These are phyloP conservation scores for Xiphophorus hellerii DNA, from an alignment of 2,113 vertebrate genomes.

Conservation along the genomic window DNA sequence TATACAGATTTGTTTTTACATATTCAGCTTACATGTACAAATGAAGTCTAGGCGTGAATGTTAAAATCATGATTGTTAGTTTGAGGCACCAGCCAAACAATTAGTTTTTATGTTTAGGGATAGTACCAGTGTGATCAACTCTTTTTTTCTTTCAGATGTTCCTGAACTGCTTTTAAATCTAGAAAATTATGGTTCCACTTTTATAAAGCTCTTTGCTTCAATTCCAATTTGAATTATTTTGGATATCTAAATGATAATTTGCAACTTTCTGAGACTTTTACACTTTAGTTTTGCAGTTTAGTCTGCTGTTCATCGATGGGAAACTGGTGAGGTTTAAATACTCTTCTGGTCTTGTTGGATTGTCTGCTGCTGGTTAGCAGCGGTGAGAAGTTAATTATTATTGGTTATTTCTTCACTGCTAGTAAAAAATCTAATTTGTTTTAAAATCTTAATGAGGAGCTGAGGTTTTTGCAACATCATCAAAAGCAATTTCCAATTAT, in stretches of 20 bases:
- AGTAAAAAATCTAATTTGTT: not conserved
- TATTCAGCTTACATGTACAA: not conserved
- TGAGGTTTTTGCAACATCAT: not conserved
- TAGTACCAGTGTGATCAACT: too few relatives aligned
- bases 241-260: not conserved
- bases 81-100: not conserved
- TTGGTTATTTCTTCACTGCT: not conserved
- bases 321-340: not conserved
- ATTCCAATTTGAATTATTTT: not conserved
- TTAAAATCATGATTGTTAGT: not conserved
- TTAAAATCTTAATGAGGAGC: not conserved
- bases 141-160: not conserved
- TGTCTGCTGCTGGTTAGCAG: not conserved
- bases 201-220: not conserved
- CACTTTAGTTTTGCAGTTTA: not conserved
- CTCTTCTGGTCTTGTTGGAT: too few relatives aligned
- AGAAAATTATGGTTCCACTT: not conserved
- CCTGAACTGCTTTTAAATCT: not conserved
- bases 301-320: not conserved
- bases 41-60: not conserved
- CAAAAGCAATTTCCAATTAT: not conserved
- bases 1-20: not conserved
- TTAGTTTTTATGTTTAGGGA: not conserved
- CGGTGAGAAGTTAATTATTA: not conserved
- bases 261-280: not conserved